Evolutionary conservation across 2,113 vertebrate species (phyloP).

Genomic region (Isurus oxyrinchus): DNA sequence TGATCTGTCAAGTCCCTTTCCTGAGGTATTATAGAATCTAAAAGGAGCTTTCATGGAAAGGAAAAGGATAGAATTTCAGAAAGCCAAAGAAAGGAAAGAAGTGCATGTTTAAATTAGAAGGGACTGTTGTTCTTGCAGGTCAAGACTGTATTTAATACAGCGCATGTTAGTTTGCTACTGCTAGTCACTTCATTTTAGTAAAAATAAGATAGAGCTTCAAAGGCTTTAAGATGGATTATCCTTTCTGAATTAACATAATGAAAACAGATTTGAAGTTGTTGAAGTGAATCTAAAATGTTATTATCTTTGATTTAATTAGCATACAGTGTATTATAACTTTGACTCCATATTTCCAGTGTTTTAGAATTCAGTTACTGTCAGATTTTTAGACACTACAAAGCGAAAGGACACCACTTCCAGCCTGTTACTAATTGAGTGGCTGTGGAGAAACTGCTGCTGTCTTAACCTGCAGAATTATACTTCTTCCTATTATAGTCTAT

Average conservation of each 20-base stretch:
- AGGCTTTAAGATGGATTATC: neutral
- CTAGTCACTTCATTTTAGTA: neutral
- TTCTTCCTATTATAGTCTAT: no score
- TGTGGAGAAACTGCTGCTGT: neutral
- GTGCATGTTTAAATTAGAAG: neutral
- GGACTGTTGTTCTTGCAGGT: neutral
- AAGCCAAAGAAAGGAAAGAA: neutral
- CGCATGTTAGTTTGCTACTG: slow-evolving; percentile 2
- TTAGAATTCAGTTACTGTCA: neutral
- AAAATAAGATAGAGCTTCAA: neutral
- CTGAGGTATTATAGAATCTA: neutral
- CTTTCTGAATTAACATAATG: neutral
- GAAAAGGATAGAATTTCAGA: slow-evolving; percentile 7
- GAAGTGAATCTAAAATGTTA: neutral
- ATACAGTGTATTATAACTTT: neutral
- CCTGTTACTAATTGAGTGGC: neutral
- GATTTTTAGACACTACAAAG: neutral
- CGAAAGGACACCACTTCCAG: neutral
- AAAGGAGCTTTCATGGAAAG: neutral
- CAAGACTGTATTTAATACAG: slow-evolving; percentile 15
- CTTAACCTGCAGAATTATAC: neutral
- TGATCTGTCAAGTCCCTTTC: neutral
- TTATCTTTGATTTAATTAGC: slow-evolving; percentile 1
- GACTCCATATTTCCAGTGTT: neutral
- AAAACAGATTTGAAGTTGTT: neutral